Conservation (phyloP, 1,140 invertebrate species). For the Trypoxylus dichotomus region DNA sequence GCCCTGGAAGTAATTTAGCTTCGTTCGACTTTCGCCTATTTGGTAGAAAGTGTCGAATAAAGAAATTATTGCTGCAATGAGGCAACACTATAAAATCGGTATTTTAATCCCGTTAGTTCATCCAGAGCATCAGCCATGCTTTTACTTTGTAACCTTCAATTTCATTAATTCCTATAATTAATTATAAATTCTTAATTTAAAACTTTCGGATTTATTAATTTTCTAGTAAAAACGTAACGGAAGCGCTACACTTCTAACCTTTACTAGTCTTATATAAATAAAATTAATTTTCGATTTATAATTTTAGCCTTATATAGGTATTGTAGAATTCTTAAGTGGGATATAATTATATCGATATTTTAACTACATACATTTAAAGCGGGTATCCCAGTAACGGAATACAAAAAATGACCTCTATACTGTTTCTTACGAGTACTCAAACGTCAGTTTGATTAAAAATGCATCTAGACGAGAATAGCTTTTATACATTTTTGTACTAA, state of each 20-base stretch:
- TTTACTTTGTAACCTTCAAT: not conserved
- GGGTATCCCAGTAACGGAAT: no score
- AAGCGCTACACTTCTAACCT: not conserved
- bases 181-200: not conserved
- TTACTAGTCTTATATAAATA: not conserved
- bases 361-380: not conserved
- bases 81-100: no score
- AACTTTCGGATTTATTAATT: not conserved
- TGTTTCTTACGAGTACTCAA: no score
- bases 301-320: not conserved
- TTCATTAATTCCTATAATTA: not conserved
- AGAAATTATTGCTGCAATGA: no score
- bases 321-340: not conserved
- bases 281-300: not conserved
- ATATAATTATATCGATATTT: not conserved
- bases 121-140: no score
- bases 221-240: not conserved
- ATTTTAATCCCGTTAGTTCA: no score
- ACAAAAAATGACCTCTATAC: no score
- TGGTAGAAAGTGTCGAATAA: no score
- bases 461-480: not conserved
- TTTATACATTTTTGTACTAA: not conserved
- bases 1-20: no score
- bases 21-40: no score
- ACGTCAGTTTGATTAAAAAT: not conserved